phyloP scores from a whole-genome alignment of 2,113 vertebrate species.

The Antidorcas marsupialis region DNA sequence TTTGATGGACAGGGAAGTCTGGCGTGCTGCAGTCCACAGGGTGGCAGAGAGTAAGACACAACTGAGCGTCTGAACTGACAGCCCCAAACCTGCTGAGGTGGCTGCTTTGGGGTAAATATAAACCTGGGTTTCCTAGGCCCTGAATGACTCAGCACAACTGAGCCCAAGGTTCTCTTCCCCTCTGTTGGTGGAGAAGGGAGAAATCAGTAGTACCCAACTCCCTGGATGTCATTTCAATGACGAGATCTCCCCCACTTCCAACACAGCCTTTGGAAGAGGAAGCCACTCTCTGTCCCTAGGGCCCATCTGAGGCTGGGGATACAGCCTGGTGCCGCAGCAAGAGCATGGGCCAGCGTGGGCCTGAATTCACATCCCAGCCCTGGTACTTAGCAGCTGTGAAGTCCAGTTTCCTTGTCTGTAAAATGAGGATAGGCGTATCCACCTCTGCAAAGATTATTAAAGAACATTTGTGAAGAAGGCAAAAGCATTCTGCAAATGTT shows the following conservation, averaged over 20 bases:
- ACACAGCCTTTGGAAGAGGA: not conserved
- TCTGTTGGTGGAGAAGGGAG: not conserved
- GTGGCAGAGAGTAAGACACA: not conserved
- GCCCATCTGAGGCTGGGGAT: not conserved
- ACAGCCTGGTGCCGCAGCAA: not conserved
- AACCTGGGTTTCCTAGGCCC: conserved; percentile 1
- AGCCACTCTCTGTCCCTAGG: not conserved
- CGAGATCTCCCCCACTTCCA: not conserved
- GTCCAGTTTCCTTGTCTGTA: not conserved
- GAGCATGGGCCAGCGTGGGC: not conserved
- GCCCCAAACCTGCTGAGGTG: not conserved
- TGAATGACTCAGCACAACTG: conserved; percentile 16
- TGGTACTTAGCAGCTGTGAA: not conserved
- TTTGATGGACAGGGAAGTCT: not conserved
- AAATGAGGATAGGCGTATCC: not conserved
- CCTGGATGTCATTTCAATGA: not conserved
- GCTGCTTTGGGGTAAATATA: not conserved
- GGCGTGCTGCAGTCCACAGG: not conserved
- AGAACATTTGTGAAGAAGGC: not conserved
- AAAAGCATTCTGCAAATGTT: not conserved
- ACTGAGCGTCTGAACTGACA: not conserved
- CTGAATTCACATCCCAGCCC: not conserved
- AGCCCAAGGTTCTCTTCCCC: not conserved
- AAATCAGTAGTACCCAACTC: not conserved
- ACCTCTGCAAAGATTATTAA: not conserved